Evolutionary conservation across 1,140 invertebrate species (phyloP).

Genomic region (Dryas iulia): DNA sequence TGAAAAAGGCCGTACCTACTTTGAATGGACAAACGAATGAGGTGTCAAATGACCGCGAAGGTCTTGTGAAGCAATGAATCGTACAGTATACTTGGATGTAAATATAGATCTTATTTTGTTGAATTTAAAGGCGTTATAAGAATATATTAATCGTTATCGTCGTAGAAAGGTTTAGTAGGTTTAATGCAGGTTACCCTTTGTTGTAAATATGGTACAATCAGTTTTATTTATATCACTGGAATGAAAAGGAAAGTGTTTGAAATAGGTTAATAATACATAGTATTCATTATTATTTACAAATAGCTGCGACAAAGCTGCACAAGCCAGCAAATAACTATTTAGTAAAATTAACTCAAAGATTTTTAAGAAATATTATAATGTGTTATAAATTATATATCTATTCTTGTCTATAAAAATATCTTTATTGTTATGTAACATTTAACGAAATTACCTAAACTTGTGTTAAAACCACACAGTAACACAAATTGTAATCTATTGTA

Average conservation of each 20-base stretch:
- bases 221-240: background rate
- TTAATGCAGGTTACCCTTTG: background rate
- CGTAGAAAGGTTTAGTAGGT: background rate
- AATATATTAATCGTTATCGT: background rate
- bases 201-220: background rate
- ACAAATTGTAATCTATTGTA: constrained; percentile 29
- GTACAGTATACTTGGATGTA: background rate
- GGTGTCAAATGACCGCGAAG: constrained; percentile 21
- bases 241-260: background rate
- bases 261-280: background rate
- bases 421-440: constrained; percentile 5
- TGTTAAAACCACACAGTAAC: too few relatives aligned
- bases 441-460: background rate
- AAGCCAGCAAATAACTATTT: too few relatives aligned
- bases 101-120: background rate
- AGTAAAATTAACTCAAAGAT: too few relatives aligned
- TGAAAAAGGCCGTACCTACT: constrained; percentile 6
- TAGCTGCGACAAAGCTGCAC: too few relatives aligned
- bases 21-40: constrained; percentile 21
- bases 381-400: too few relatives aligned
- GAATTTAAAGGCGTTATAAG: background rate
- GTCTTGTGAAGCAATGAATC: constrained; percentile 8
- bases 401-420: too few relatives aligned
- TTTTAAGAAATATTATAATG: too few relatives aligned
- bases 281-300: background rate